Evolutionary conservation across 2,888 invertebrate species (phyloP).

Genomic region (Listrodromus nycthemerus): DNA sequence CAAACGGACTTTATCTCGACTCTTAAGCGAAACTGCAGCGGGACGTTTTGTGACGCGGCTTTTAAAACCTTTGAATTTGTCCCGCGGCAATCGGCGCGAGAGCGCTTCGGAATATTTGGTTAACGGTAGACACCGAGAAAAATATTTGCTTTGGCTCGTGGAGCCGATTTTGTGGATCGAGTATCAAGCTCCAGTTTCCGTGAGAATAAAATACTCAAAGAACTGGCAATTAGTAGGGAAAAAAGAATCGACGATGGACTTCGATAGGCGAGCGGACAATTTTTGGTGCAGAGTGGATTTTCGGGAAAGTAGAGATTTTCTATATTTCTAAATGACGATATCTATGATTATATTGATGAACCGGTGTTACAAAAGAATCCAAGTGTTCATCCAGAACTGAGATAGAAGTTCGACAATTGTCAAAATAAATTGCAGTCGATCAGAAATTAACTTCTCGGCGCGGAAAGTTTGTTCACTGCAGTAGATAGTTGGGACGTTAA

Average conservation of each 20-base stretch:
- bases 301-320: background rate
- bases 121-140: background rate
- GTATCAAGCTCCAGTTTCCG: background rate
- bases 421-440: background rate
- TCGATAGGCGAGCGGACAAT: background rate
- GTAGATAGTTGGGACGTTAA: background rate
- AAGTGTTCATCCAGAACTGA: no score
- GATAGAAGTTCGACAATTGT: background rate
- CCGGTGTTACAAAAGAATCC: no score
- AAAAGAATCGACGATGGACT: background rate
- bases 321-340: background rate
- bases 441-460: slow-evolving; percentile 5
- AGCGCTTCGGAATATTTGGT: background rate
- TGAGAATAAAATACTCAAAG: background rate
- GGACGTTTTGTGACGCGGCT: background rate
- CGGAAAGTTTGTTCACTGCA: background rate
- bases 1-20: background rate
- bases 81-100: no score
- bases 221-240: background rate
- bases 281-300: no score
- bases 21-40: background rate
- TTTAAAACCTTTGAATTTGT: background rate
- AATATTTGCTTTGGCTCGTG: background rate
- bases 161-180: background rate
- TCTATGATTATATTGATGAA: background rate